phyloP scores from a whole-genome alignment of 2,888 invertebrate species.

The Nezara viridula region DNA sequence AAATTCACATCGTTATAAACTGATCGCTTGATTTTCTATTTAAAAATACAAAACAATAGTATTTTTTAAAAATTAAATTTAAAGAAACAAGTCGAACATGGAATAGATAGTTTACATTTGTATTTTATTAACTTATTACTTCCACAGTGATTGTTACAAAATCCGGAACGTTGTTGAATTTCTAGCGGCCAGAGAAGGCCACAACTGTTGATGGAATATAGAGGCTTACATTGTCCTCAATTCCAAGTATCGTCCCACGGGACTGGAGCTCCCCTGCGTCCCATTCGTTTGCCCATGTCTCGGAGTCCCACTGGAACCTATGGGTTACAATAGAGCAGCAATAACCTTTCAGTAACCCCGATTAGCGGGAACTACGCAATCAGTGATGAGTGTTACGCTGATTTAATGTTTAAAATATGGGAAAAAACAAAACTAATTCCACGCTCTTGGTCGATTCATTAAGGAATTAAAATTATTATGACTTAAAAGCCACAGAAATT shows the following conservation, averaged over 20 bases:
- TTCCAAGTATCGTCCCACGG: neutral
- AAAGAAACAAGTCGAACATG: neutral
- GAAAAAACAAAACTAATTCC: too few relatives aligned
- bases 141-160: neutral
- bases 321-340: constrained; percentile 16
- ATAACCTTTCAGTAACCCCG: neutral
- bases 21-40: too few relatives aligned
- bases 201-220: neutral
- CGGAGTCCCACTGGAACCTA: neutral
- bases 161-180: neutral
- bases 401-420: neutral
- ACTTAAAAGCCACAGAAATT: too few relatives aligned
- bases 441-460: too few relatives aligned
- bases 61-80: too few relatives aligned
- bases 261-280: neutral
- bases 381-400: neutral
- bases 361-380: neutral
- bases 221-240: constrained; percentile 17
- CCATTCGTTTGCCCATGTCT: neutral
- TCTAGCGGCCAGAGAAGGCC: neutral
- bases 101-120: neutral
- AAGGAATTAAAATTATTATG: too few relatives aligned
- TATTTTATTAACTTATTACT: neutral
- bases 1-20: too few relatives aligned
- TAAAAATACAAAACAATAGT: too few relatives aligned